Percentiles rank a stretch among this genome's conserved stretches.
Evolutionary conservation across 2,888 invertebrate species (phyloP).

Genomic region (Heteromyza rotundicornis): DNA sequence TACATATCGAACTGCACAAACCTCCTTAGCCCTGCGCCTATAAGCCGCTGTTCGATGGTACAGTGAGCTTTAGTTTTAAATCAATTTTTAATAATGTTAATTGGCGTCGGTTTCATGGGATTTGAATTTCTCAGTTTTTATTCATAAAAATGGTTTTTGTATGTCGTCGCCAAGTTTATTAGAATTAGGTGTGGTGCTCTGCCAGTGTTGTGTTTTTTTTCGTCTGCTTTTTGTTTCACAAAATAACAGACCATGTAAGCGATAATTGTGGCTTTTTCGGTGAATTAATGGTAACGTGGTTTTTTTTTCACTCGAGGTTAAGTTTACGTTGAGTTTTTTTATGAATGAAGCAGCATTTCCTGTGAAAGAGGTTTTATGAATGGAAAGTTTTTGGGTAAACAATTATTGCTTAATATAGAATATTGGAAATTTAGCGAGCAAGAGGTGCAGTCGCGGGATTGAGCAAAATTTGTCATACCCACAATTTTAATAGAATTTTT

Average conservation of each 20-base stretch:
- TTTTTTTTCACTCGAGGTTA: background rate
- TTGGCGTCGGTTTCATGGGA: conserved; percentile 47
- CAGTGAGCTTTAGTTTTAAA: conserved; percentile 21
- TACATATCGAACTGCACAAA: too few species aligned
- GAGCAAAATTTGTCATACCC: too few species aligned
- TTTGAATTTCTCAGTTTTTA: conserved; percentile 40
- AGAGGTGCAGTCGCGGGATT: too few species aligned
- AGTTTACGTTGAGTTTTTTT: background rate
- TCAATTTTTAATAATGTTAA: conserved; percentile 52
- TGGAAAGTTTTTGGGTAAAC: background rate
- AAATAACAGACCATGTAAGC: background rate
- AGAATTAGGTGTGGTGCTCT: background rate
- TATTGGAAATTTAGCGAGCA: too few species aligned
- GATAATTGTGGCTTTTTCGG: background rate
- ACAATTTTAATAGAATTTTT: too few species aligned
- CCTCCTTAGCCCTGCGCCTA: too few species aligned
- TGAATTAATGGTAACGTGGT: background rate
- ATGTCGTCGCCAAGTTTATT: too few species aligned
- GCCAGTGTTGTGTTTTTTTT: background rate
- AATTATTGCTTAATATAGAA: background rate
- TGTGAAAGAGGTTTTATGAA: too few species aligned
- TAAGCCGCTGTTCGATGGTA: too few species aligned
- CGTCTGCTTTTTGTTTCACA: background rate
- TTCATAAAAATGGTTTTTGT: too few species aligned
- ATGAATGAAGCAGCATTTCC: too few species aligned